Percentiles rank a stretch among this genome's conserved stretches.
phyloP scores from a whole-genome alignment of 2,113 vertebrate species.

The Melanostigma gelatinosum region DNA sequence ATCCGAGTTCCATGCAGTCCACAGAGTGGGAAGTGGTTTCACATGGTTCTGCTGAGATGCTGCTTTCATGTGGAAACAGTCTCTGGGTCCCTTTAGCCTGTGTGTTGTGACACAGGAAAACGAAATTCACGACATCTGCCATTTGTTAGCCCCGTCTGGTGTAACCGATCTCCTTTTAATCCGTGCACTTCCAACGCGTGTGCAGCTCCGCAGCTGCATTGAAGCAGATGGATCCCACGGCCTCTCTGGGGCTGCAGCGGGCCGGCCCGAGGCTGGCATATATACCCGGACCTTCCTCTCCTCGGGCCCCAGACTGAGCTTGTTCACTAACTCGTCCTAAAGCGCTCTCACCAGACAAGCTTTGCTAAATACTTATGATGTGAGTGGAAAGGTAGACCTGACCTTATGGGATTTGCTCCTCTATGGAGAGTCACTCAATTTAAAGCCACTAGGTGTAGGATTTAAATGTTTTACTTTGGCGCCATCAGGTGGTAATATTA shows the following conservation, averaged over 20 bases:
- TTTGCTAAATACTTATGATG: background rate
- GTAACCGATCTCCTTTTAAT: slow-evolving; percentile 78
- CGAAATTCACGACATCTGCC: slow-evolving; percentile 81
- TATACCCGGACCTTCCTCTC: background rate
- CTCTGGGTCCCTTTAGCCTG: slow-evolving; percentile 59
- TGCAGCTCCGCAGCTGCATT: slow-evolving; percentile 63
- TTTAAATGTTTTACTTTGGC: background rate
- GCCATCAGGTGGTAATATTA: background rate
- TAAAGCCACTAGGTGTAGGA: background rate
- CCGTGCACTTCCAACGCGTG: slow-evolving; percentile 64
- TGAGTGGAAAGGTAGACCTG: background rate
- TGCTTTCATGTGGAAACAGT: slow-evolving; percentile 75
- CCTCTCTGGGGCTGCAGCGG: slow-evolving; percentile 46
- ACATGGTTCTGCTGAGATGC: slow-evolving; percentile 71
- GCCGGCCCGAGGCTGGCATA: slow-evolving; percentile 19
- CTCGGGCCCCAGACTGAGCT: background rate
- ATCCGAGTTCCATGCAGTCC: slow-evolving; percentile 62
- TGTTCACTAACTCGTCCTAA: background rate
- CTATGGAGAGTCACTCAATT: background rate
- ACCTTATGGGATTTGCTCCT: background rate
- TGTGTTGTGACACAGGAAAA: slow-evolving; percentile 77
- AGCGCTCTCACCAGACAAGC: no score
- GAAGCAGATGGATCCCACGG: slow-evolving; percentile 68
- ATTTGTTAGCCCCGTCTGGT: slow-evolving; percentile 78
- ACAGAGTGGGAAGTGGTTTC: slow-evolving; percentile 60